phyloP scores from a whole-genome alignment of 2,797 vertebrate species.

The Danio choprae region DNA sequence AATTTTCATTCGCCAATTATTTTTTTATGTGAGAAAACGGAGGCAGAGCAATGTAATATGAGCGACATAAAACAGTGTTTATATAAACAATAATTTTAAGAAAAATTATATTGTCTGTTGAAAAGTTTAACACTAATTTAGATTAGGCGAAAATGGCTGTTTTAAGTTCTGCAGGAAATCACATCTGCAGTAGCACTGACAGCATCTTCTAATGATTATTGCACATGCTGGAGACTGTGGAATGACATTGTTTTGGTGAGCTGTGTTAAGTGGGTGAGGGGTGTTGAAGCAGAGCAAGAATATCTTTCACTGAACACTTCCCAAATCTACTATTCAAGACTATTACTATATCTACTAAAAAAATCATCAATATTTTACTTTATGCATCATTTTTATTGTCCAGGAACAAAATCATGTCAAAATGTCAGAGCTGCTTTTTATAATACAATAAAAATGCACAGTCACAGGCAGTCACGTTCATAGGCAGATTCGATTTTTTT shows the following conservation, averaged over 20 bases:
- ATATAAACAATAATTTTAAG: no score
- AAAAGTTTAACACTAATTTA: not conserved
- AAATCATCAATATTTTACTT: not conserved
- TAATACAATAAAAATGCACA: not conserved
- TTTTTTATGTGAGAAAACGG: constrained; percentile 3
- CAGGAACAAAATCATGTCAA: not conserved
- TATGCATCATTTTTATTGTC: not conserved
- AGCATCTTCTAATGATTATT: constrained; percentile 42
- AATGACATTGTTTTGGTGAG: constrained; percentile 29
- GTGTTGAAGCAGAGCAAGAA: constrained; percentile 23
- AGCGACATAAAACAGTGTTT: not conserved
- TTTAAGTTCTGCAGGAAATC: constrained; percentile 1
- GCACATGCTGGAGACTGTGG: constrained; percentile 54
- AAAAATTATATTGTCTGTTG: not conserved
- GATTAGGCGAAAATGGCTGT: not conserved
- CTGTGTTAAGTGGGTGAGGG: constrained; percentile 2
- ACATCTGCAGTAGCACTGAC: not conserved
- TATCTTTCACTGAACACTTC: not conserved
- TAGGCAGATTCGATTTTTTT: not conserved
- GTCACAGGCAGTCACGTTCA: not conserved
- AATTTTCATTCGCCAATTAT: not conserved
- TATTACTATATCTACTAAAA: no score
- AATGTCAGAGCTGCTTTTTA: not conserved
- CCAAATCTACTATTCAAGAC: not conserved
- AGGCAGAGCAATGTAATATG: not conserved